Evolutionary conservation across 2,797 vertebrate species (phyloP).

Genomic region (Epinephelus awoara): DNA sequence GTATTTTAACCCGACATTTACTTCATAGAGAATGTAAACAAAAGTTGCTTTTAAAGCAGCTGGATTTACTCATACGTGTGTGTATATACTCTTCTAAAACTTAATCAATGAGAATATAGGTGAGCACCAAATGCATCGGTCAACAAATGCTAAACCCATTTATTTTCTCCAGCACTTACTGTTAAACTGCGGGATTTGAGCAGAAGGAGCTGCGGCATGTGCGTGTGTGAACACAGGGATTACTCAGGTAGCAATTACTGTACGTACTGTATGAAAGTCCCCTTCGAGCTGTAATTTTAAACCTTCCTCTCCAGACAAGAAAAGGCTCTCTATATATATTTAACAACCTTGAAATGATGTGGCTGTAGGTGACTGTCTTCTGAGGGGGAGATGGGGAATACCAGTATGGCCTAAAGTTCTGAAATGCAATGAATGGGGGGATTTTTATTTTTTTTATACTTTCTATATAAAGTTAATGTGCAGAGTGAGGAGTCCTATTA

Average conservation of each 20-base stretch:
- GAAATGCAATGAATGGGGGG: constrained; percentile 52
- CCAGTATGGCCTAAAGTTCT: constrained; percentile 50
- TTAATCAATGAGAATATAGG: neutral
- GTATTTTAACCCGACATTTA: constrained; percentile 55
- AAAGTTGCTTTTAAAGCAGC: constrained; percentile 50
- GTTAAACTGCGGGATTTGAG: constrained; percentile 30
- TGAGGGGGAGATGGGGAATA: constrained; percentile 63
- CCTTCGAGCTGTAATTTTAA: constrained; percentile 79
- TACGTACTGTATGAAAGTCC: constrained; percentile 52
- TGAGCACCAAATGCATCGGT: neutral
- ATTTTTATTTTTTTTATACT: constrained; percentile 38
- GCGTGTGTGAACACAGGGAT: constrained; percentile 55
- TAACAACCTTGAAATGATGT: constrained; percentile 71
- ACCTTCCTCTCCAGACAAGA: constrained; percentile 72
- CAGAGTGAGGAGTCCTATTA: constrained; percentile 57
- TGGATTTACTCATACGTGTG: constrained; percentile 9
- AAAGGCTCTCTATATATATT: constrained; percentile 63
- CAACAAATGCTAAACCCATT: neutral
- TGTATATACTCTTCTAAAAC: neutral
- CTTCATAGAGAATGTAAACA: constrained; percentile 59
- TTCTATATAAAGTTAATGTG: constrained; percentile 55
- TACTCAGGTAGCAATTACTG: constrained; percentile 80
- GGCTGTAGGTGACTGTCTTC: constrained; percentile 66
- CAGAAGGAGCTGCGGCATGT: constrained; percentile 18
- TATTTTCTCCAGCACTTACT: constrained; percentile 7